Evolutionary conservation across 2,797 vertebrate genomes (phyloP).

Genomic region (Lycodopsis pacificus): DNA sequence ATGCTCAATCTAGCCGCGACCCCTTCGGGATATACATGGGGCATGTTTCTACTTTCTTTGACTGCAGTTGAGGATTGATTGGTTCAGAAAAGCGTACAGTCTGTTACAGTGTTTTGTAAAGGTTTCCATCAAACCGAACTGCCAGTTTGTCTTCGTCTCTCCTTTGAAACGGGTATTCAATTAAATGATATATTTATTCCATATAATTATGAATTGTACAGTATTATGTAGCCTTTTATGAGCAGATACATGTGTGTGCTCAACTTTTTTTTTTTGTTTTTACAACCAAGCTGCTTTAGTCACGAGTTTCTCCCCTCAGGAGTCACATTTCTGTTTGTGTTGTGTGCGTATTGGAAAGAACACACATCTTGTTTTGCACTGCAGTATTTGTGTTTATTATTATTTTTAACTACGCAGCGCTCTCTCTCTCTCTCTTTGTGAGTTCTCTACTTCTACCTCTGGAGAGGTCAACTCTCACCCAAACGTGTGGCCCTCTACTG

Average conservation of each 20-base stretch:
- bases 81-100: slow-evolving; percentile 9
- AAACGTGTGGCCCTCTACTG: slow-evolving; percentile 78
- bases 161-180: background rate
- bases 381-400: background rate
- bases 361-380: background rate
- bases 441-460: slow-evolving; percentile 5
- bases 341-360: background rate
- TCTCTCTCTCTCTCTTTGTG: background rate
- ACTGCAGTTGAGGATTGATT: slow-evolving; percentile 11
- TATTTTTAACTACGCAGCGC: background rate
- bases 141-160: background rate
- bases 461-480: slow-evolving; percentile 41
- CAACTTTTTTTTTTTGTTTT: background rate
- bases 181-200: background rate
- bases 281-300: background rate
- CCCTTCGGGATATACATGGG: slow-evolving; percentile 44
- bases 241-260: background rate
- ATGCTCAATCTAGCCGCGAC: slow-evolving; percentile 52
- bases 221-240: background rate
- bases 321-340: background rate
- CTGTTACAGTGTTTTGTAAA: background rate
- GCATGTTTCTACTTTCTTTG: slow-evolving; percentile 23
- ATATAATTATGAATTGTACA: background rate
- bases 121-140: background rate
- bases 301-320: background rate